A percentile compares a stretch with the other conserved stretches of the same genome.
phyloP scores from a whole-genome alignment of 2,797 vertebrate species.

The Lagorchestes hirsutus region DNA sequence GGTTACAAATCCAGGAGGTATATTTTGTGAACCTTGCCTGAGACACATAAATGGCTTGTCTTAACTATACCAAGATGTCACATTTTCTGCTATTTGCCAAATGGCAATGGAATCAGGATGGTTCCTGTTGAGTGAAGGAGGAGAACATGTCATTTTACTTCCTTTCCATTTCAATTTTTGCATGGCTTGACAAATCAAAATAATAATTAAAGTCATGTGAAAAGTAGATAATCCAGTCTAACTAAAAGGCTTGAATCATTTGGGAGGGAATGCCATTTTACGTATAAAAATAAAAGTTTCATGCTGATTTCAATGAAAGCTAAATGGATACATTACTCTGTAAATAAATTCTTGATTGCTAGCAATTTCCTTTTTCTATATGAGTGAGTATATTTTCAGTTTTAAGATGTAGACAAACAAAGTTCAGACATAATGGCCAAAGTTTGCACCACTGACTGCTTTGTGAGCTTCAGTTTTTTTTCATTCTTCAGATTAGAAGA shows the following conservation, averaged over 20 bases:
- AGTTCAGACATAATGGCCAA: conserved; percentile 24
- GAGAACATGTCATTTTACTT: conserved; percentile 12
- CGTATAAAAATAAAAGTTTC: neutral
- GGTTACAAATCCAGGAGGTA: neutral
- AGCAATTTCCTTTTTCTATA: conserved; percentile 37
- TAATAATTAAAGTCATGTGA: neutral
- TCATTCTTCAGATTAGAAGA: conserved; percentile 51
- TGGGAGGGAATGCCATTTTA: neutral
- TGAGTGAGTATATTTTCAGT: conserved; percentile 49
- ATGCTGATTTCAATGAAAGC: conserved; percentile 32
- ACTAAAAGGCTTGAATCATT: neutral
- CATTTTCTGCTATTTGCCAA: conserved; percentile 11
- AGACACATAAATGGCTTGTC: neutral
- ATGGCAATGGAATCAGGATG: neutral
- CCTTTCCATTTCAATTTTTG: neutral
- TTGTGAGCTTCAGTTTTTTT: conserved; percentile 51
- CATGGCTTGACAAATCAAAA: neutral
- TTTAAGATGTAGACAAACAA: conserved; percentile 41
- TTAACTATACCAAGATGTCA: neutral
- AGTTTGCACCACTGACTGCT: conserved; percentile 20
- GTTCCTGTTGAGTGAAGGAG: neutral
- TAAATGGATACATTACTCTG: conserved; percentile 29
- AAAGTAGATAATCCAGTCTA: neutral
- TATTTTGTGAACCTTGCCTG: neutral
- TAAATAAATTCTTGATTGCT: conserved; percentile 56